These are phyloP conservation scores for Drosophila monieri DNA, from an alignment of 2,888 invertebrate species.

Conservation along the genomic window DNA sequence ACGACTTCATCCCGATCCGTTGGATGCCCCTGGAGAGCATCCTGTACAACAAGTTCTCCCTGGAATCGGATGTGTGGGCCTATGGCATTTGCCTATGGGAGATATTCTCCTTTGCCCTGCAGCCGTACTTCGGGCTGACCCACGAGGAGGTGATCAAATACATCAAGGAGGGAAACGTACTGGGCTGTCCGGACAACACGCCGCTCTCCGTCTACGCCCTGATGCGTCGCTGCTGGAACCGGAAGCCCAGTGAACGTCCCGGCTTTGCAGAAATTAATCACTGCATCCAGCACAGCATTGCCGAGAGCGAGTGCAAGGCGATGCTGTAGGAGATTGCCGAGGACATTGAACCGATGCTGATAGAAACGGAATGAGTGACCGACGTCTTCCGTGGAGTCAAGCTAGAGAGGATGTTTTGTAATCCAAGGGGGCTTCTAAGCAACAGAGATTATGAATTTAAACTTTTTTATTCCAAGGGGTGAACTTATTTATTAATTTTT, in stretches of 20 bases:
- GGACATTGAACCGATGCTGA: slow-evolving; percentile 54
- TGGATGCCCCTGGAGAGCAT: slow-evolving; percentile 99
- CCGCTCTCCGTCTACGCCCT: slow-evolving; percentile 94
- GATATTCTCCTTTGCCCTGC: slow-evolving; percentile 97
- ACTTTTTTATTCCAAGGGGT: no score
- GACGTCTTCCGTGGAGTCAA: slow-evolving; percentile 60
- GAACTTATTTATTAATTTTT: no score
- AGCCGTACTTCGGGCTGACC: slow-evolving; percentile 98
- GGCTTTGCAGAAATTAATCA: slow-evolving; percentile 93
- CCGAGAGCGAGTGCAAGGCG: slow-evolving; percentile 82
- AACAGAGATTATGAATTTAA: no score
- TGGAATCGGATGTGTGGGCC: slow-evolving; percentile 98
- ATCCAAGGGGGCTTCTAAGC: background rate
- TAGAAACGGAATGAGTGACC: slow-evolving; percentile 54
- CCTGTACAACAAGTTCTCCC: slow-evolving; percentile 97
- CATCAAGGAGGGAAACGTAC: slow-evolving; percentile 95
- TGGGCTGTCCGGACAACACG: slow-evolving; percentile 95
- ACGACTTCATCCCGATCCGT: slow-evolving; percentile 97
- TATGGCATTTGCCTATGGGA: slow-evolving; percentile 99
- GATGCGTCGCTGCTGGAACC: slow-evolving; percentile 97
- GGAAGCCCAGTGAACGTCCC: slow-evolving; percentile 93
- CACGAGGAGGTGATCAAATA: slow-evolving; percentile 98
- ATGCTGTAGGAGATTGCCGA: slow-evolving; percentile 67
- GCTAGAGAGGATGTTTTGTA: background rate
- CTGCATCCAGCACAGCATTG: slow-evolving; percentile 88